Percentiles rank a stretch among this genome's conserved stretches.
phyloP scores from a whole-genome alignment of 92 coral and sea anemone genomes.

The Porites cylindrica region DNA sequence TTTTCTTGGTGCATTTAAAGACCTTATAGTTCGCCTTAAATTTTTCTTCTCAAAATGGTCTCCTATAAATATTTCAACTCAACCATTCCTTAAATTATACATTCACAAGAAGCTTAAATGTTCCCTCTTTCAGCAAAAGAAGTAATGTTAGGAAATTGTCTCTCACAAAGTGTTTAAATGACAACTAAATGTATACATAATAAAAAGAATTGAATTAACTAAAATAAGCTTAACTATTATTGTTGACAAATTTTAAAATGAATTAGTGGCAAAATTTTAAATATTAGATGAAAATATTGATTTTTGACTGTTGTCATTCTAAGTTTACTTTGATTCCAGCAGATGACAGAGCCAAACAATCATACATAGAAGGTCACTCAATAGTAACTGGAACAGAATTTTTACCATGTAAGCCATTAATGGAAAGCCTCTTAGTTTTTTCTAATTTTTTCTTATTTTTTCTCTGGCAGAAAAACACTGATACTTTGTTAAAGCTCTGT shows the following conservation, averaged over 20 bases:
- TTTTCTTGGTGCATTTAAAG: background rate
- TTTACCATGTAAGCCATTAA: constrained; percentile 43
- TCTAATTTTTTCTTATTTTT: too few relatives aligned
- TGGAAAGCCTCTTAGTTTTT: too few relatives aligned
- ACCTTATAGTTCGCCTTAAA: background rate
- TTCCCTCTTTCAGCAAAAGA: background rate
- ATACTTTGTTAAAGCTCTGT: too few relatives aligned
- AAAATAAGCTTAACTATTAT: constrained; percentile 4
- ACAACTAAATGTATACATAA: background rate
- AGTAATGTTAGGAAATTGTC: background rate
- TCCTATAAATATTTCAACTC: constrained; percentile 44
- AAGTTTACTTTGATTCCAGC: constrained; percentile 21
- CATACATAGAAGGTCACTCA: constrained; percentile 43
- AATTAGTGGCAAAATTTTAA: background rate
- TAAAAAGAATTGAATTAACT: constrained; percentile 5
- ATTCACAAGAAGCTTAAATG: background rate
- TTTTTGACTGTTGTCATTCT: background rate
- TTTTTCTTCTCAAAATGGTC: background rate
- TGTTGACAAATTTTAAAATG: constrained; percentile 21
- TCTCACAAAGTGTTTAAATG: background rate
- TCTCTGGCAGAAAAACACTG: too few relatives aligned
- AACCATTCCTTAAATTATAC: constrained; percentile 22
- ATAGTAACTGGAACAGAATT: constrained; percentile 38
- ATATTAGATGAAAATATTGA: background rate
- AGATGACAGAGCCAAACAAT: constrained; percentile 51